Conservation (phyloP, 2,113 vertebrate genomes). For the Bos taurus region DNA sequence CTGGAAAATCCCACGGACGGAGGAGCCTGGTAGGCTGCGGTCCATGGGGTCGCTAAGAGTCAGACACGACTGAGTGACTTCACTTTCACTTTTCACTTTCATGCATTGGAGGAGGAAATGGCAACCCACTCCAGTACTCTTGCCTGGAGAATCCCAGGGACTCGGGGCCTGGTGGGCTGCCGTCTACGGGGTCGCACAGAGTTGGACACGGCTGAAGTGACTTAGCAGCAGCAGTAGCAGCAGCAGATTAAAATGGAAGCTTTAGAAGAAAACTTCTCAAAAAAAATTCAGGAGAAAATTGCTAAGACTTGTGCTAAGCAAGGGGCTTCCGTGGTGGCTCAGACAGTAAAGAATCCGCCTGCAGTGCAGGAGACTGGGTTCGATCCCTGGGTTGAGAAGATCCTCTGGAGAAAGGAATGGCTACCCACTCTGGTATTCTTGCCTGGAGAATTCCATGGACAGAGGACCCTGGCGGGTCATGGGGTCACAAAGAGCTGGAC, state of each 20-base stretch:
- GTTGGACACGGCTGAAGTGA: too few relatives aligned
- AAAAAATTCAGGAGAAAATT: neutral
- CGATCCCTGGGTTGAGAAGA: neutral
- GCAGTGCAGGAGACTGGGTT: neutral
- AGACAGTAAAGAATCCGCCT: rapidly evolving
- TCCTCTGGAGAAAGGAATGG: neutral
- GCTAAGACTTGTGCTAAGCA: neutral
- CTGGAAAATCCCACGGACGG: too few relatives aligned
- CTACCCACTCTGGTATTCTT: neutral
- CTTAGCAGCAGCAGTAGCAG: too few relatives aligned
- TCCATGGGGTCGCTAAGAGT: too few relatives aligned
- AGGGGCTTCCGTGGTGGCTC: neutral
- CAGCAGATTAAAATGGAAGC: neutral
- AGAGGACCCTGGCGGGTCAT: neutral
- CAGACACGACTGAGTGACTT: too few relatives aligned
- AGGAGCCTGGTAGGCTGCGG: too few relatives aligned
- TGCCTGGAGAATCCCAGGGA: too few relatives aligned
- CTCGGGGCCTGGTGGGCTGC: too few relatives aligned
- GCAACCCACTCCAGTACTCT: too few relatives aligned
- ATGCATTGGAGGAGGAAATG: too few relatives aligned
- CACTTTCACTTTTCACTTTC: too few relatives aligned
- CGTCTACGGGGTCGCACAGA: too few relatives aligned
- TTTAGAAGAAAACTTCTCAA: neutral
- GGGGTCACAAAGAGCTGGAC: neutral
- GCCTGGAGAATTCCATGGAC: neutral